phyloP scores from a whole-genome alignment of 1,140 invertebrate genomes.

The Platorchestia sp. region DNA sequence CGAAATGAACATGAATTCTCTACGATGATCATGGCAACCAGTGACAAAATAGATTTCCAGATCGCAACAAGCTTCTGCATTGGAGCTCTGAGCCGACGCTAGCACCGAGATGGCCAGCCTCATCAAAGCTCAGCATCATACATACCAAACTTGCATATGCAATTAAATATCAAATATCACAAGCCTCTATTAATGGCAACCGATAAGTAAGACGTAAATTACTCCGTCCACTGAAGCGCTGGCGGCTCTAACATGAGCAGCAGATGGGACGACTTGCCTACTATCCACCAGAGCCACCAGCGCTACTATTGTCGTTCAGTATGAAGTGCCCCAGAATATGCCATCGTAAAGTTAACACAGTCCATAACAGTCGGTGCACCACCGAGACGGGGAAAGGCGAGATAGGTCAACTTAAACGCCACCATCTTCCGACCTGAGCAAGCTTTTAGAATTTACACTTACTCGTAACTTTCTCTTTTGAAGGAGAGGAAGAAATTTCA shows the following conservation, averaged over 20 bases:
- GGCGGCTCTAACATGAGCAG: neutral
- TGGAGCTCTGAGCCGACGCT: neutral
- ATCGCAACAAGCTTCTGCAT: neutral
- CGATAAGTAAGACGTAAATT: constrained; percentile 3
- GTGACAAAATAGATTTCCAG: neutral
- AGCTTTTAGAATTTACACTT: neutral
- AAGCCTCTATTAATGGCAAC: constrained; percentile 29
- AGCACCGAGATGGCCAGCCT: neutral
- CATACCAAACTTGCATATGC: neutral
- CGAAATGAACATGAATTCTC: neutral
- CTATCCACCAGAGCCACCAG: neutral
- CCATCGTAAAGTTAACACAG: neutral
- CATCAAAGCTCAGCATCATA: neutral
- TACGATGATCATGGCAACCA: neutral
- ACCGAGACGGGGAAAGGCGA: neutral
- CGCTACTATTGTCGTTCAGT: neutral
- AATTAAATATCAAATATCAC: constrained; percentile 37
- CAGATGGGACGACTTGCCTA: neutral
- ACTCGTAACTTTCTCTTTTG: neutral
- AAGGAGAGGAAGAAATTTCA: too few species aligned
- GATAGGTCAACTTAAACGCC: neutral
- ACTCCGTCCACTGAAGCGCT: neutral
- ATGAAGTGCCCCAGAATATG: constrained; percentile 6
- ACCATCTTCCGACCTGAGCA: neutral
- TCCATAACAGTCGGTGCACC: neutral